A percentile compares a stretch with the other conserved stretches of the same genome.
These are phyloP conservation scores for Argopecten irradians DNA, from an alignment of 1,140 invertebrate genomes.

Conservation along the genomic window DNA sequence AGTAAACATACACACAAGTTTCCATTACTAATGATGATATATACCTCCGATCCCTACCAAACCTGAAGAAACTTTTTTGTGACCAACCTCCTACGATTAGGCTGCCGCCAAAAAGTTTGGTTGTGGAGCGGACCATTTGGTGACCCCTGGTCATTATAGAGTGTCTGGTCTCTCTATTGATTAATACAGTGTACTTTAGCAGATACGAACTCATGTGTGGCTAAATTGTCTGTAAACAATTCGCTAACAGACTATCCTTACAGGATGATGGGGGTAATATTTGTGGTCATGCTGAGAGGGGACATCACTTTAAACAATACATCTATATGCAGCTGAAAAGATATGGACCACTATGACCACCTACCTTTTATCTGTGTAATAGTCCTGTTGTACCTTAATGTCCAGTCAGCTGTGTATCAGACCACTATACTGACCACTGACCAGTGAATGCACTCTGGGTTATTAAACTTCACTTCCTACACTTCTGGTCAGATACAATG, in stretches of 20 bases:
- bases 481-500: constrained; percentile 4
- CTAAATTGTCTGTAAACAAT: not conserved
- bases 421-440: not conserved
- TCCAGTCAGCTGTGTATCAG: not conserved
- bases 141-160: not conserved
- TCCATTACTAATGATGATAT: too few species aligned
- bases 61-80: not conserved
- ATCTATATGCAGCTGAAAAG: too few species aligned
- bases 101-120: not conserved
- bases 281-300: not conserved
- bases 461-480: constrained; percentile 22
- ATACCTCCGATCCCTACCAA: not conserved
- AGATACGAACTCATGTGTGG: not conserved
- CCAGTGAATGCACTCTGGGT: constrained; percentile 14
- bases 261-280: not conserved
- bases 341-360: too few species aligned
- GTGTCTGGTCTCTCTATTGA: not conserved
- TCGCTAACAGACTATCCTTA: not conserved
- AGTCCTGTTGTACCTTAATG: not conserved
- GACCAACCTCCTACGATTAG: too few species aligned
- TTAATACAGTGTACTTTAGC: not conserved
- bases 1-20: too few species aligned
- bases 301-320: not conserved
- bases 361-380: not conserved
- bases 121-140: not conserved